A percentile compares a stretch with the other conserved stretches of the same genome.
Conservation (phyloP, 2,113 vertebrate species). For the Gymnarchus niloticus region DNA sequence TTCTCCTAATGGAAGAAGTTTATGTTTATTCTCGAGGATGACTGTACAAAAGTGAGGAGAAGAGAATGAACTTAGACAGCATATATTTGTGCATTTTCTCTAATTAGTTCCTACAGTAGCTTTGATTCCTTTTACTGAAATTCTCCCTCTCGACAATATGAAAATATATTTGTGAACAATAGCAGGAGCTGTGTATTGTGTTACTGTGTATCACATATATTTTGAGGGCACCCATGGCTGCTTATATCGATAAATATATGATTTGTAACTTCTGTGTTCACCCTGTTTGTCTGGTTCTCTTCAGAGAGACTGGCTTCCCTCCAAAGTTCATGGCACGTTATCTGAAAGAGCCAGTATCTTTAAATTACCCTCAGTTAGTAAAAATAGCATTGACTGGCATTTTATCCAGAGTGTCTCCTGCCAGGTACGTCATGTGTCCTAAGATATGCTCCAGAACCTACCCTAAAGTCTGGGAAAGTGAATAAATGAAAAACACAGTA, state of each 20-base stretch:
- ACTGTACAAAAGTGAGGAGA: neutral
- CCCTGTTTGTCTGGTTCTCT: neutral
- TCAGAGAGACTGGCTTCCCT: no score
- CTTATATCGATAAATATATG: neutral
- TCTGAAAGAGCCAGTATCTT: neutral
- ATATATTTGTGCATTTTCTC: slow-evolving; percentile 6
- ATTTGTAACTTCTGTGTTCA: neutral
- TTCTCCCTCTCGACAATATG: neutral
- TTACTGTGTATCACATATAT: slow-evolving; percentile 8
- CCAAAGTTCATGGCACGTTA: neutral
- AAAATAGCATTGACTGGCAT: neutral
- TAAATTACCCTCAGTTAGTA: neutral
- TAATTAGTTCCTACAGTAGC: neutral
- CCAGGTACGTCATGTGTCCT: no score
- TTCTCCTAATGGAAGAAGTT: slow-evolving; percentile 25
- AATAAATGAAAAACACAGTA: no score
- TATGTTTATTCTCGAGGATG: slow-evolving; percentile 13
- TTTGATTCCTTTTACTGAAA: neutral
- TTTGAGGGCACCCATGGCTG: neutral
- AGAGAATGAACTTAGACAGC: slow-evolving; percentile 12
- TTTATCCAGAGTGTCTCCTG: no score
- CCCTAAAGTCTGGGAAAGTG: no score
- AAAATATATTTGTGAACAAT: neutral
- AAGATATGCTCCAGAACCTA: no score
- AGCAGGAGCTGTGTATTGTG: neutral